These are phyloP conservation scores for Eilema depressum DNA, from an alignment of 2,888 invertebrate species.

Conservation along the genomic window DNA sequence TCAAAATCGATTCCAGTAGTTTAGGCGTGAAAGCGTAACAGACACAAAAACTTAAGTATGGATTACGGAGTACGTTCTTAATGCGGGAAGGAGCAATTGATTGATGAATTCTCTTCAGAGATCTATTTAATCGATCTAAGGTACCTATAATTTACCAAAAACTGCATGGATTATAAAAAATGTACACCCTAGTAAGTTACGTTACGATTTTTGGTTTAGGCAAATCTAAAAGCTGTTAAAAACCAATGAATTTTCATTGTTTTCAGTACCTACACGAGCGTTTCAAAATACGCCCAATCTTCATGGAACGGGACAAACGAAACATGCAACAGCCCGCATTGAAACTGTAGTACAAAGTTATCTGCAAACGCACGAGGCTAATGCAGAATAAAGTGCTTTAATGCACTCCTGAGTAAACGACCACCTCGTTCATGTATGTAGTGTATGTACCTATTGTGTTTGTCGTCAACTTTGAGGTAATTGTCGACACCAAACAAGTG, in stretches of 20 bases:
- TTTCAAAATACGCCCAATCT: constrained; percentile 34
- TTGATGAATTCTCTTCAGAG: neutral
- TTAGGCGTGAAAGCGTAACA: no score
- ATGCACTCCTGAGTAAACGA: constrained; percentile 25
- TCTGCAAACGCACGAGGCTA: constrained; percentile 29
- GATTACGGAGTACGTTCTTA: no score
- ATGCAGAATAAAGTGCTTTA: constrained; percentile 29
- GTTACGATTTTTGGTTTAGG: neutral
- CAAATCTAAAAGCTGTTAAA: neutral
- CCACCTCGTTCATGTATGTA: neutral
- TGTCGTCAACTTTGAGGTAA: neutral
- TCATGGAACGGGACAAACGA: constrained; percentile 30
- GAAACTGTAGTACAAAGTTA: constrained; percentile 41
- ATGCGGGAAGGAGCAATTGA: neutral
- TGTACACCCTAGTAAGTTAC: neutral
- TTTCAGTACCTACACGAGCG: constrained; percentile 36
- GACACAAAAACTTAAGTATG: no score
- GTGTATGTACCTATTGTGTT: no score
- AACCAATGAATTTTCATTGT: constrained; percentile 25
- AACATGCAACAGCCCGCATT: constrained; percentile 46
- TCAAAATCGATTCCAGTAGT: no score
- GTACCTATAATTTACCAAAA: neutral
- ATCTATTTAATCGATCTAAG: no score
- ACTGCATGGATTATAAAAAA: neutral
- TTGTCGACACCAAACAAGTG: neutral